Conservation (phyloP, 2,797 vertebrate genomes). For the Lutjanus campechanus region DNA sequence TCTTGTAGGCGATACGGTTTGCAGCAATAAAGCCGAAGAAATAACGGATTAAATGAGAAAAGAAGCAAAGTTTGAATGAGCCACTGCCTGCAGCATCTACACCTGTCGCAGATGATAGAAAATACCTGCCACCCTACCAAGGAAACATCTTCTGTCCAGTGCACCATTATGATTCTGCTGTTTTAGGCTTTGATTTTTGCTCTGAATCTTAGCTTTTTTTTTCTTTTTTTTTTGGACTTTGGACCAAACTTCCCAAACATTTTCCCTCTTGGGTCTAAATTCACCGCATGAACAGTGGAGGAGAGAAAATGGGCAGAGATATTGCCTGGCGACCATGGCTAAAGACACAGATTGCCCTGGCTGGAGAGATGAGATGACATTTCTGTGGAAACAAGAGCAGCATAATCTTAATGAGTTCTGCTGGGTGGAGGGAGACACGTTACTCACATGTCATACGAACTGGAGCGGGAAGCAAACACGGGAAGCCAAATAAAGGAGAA, state of each 20-base stretch:
- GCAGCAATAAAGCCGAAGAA: too few species aligned
- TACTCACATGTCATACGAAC: slow-evolving; percentile 59
- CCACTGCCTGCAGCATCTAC: too few species aligned
- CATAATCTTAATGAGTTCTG: slow-evolving; percentile 91
- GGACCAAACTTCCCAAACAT: slow-evolving; percentile 68
- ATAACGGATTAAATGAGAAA: too few species aligned
- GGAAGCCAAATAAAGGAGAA: slow-evolving; percentile 38
- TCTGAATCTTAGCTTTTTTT: slow-evolving; percentile 18
- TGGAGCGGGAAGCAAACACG: slow-evolving; percentile 59
- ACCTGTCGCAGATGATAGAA: neutral
- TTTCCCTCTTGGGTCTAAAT: slow-evolving; percentile 70
- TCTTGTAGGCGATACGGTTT: too few species aligned
- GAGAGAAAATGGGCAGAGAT: slow-evolving; percentile 82
- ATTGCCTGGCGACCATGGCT: slow-evolving; percentile 80
- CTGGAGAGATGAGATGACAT: slow-evolving; percentile 82
- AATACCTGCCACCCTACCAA: neutral
- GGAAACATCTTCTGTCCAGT: neutral
- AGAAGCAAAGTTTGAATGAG: too few species aligned
- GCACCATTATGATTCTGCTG: slow-evolving; percentile 3
- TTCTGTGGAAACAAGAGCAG: slow-evolving; percentile 88
- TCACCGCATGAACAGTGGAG: slow-evolving; percentile 75
- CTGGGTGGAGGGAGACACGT: slow-evolving; percentile 84
- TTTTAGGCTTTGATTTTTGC: slow-evolving; percentile 53
- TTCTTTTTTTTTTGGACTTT: neutral
- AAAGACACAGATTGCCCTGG: slow-evolving; percentile 84